Percentiles rank a stretch among this genome's conserved stretches.
Conservation (phyloP, 1,140 invertebrate species). For the Elymnias hypermnestra region DNA sequence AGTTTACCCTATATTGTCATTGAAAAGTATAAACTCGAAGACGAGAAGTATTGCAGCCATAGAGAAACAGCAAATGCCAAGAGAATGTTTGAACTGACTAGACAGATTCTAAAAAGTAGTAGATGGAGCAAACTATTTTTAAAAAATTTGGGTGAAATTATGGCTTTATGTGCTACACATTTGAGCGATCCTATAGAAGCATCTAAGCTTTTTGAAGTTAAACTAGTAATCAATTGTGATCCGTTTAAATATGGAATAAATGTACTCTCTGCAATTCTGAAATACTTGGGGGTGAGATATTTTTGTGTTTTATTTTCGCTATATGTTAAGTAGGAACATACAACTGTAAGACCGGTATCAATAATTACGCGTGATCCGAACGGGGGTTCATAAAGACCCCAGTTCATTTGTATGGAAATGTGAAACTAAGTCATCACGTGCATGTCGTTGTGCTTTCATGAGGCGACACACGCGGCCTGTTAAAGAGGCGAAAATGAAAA, state of each 20-base stretch:
- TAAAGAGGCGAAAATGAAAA: too few species aligned
- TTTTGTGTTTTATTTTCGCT: too few species aligned
- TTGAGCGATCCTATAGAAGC: conserved; percentile 35
- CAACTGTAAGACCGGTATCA: too few species aligned
- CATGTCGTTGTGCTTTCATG: too few species aligned
- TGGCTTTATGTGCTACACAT: conserved; percentile 37
- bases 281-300: conserved; percentile 63
- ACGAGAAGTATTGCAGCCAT: conserved; percentile 14
- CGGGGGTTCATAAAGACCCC: too few species aligned
- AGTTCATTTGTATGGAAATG: too few species aligned
- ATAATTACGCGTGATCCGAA: too few species aligned
- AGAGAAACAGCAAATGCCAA: conserved; percentile 25
- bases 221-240: conserved; percentile 23
- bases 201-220: conserved; percentile 30
- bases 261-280: conserved; percentile 49
- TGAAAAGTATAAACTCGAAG: conserved; percentile 42
- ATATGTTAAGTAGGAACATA: too few species aligned
- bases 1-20: conserved; percentile 51
- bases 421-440: too few species aligned
- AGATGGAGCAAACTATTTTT: conserved; percentile 52
- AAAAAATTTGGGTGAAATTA: conserved; percentile 50
- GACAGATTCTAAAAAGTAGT: conserved; percentile 41
- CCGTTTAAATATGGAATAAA: conserved; percentile 40
- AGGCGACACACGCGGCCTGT: too few species aligned
- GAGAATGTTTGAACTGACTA: conserved; percentile 42